Percentiles rank a stretch among this genome's conserved stretches.
Evolutionary conservation across 2,113 vertebrate genomes (phyloP).

Genomic region (Zosterops borbonicus): DNA sequence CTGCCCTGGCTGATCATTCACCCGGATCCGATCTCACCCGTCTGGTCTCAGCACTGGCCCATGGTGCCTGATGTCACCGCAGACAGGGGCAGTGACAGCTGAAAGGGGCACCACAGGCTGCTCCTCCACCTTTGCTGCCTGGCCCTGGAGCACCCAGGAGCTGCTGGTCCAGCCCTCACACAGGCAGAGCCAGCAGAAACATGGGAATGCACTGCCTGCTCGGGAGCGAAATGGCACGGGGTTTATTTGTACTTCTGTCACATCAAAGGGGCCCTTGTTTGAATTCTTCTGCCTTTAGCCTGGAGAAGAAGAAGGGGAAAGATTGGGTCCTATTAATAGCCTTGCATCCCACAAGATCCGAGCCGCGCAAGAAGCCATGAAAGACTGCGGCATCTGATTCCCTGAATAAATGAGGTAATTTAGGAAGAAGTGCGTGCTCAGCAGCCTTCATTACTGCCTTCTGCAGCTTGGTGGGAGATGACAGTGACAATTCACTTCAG

Average conservation of each 20-base stretch:
- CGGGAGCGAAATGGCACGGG: background rate
- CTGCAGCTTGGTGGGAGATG: background rate
- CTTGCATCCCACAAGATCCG: constrained; percentile 48
- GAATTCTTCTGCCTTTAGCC: constrained; percentile 47
- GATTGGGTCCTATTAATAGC: constrained; percentile 66
- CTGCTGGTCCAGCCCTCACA: accelerated
- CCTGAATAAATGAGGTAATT: constrained; percentile 50
- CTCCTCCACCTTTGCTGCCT: background rate
- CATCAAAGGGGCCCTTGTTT: constrained; percentile 55
- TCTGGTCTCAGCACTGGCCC: background rate
- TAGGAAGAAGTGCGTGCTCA: constrained; percentile 43
- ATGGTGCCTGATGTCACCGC: background rate
- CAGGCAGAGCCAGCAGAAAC: background rate
- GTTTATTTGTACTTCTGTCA: constrained; percentile 33
- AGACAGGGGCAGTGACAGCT: background rate
- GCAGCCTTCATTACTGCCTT: constrained; percentile 45
- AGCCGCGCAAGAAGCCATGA: constrained; percentile 35
- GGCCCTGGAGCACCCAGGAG: background rate
- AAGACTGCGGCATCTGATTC: constrained; percentile 53
- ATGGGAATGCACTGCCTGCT: background rate
- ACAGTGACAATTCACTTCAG: background rate
- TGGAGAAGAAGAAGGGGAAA: constrained; percentile 38
- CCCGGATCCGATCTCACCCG: background rate
- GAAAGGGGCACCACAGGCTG: background rate
- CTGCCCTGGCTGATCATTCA: constrained; percentile 21